phyloP scores from a whole-genome alignment of 2,888 invertebrate genomes.

The Miltochrista miniata region DNA sequence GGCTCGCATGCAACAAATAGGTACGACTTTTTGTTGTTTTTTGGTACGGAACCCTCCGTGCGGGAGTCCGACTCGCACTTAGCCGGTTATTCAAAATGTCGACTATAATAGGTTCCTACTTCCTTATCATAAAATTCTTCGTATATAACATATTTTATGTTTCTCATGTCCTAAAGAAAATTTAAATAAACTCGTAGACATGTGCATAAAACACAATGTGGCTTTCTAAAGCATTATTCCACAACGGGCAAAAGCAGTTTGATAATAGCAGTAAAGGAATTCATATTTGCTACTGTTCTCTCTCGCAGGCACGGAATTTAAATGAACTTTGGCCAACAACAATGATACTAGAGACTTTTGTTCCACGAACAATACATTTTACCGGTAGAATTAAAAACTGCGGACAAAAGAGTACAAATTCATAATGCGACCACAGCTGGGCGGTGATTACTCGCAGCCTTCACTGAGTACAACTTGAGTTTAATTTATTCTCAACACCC shows the following conservation, averaged over 20 bases:
- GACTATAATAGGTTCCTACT: no score
- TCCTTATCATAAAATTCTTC: no score
- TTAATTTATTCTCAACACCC: neutral
- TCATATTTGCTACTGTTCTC: slow-evolving; percentile 81
- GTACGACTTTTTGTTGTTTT: no score
- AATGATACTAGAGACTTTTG: slow-evolving; percentile 81
- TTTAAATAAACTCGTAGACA: slow-evolving; percentile 31
- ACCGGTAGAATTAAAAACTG: slow-evolving; percentile 81
- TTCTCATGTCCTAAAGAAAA: slow-evolving; percentile 23
- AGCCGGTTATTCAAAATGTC: no score
- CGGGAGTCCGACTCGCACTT: no score
- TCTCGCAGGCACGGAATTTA: slow-evolving; percentile 79
- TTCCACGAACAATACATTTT: slow-evolving; percentile 80
- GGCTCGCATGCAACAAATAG: no score
- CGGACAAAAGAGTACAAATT: slow-evolving; percentile 80
- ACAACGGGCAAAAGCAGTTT: slow-evolving; percentile 71
- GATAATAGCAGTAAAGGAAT: slow-evolving; percentile 79
- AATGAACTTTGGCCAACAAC: slow-evolving; percentile 82
- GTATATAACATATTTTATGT: slow-evolving; percentile 10
- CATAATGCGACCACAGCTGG: slow-evolving; percentile 72
- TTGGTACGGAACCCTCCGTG: no score
- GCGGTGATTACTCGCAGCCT: slow-evolving; percentile 58
- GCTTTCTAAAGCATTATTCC: slow-evolving; percentile 69
- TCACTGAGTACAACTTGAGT: slow-evolving; percentile 6
- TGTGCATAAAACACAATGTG: slow-evolving; percentile 58